A percentile compares a stretch with the other conserved stretches of the same genome.
These are phyloP conservation scores for Ameiurus melas DNA, from an alignment of 2,113 vertebrate species.

Conservation along the genomic window DNA sequence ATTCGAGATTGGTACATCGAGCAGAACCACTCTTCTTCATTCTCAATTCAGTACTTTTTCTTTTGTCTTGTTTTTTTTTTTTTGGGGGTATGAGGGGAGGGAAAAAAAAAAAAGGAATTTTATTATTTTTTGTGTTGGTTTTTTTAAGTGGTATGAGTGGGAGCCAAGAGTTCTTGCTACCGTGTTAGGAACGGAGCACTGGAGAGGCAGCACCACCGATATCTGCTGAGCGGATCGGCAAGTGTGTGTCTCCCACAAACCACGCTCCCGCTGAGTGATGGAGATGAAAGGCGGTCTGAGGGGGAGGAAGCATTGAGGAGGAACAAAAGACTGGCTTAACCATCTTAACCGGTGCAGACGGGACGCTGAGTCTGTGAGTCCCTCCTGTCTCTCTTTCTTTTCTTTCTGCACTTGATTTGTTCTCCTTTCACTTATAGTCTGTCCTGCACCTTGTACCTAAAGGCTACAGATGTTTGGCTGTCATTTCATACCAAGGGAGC, in stretches of 20 bases:
- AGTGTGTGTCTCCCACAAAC: constrained; percentile 29
- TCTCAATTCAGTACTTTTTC: constrained; percentile 28
- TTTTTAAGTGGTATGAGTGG: too few relatives aligned
- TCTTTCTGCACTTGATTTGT: neutral
- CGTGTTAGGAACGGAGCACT: constrained; percentile 29
- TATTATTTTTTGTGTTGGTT: too few relatives aligned
- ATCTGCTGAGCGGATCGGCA: constrained; percentile 51
- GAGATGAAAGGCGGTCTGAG: constrained; percentile 39
- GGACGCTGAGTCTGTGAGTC: constrained; percentile 66
- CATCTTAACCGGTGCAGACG: constrained; percentile 38
- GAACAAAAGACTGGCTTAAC: constrained; percentile 54
- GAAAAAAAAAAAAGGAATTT: too few relatives aligned
- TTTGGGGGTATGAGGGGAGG: too few relatives aligned
- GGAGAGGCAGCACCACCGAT: constrained; percentile 50
- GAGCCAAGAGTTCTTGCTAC: constrained; percentile 38
- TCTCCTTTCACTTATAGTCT: neutral
- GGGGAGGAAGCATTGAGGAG: constrained; percentile 58
- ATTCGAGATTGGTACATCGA: constrained; percentile 47
- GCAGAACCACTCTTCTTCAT: constrained; percentile 37
- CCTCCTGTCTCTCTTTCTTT: neutral
- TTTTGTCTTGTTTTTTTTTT: too few relatives aligned
- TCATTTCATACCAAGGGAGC: constrained; percentile 9
- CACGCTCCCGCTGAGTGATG: constrained; percentile 41
- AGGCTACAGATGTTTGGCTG: constrained; percentile 14
- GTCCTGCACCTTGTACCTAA: neutral